Percentiles rank a stretch among this genome's conserved stretches.
Conservation (phyloP, 2,113 vertebrate genomes). For the Notiomystis cincta region DNA sequence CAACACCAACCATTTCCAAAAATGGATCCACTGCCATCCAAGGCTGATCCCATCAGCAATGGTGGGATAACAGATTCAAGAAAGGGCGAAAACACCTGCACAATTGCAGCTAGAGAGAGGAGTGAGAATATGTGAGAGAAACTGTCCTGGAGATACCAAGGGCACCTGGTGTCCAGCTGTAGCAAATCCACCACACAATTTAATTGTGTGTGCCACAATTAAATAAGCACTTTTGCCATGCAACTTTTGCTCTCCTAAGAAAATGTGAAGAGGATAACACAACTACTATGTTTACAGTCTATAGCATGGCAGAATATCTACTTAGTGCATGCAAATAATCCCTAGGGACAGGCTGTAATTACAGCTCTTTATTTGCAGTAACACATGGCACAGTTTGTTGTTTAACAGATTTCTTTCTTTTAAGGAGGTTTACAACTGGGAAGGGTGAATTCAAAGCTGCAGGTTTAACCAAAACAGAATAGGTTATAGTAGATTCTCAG, state of each 20-base stretch:
- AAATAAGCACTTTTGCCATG: not conserved
- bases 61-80: not conserved
- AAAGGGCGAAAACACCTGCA: fast-evolving
- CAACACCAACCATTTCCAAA: fast-evolving
- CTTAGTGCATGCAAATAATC: not conserved
- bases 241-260: not conserved
- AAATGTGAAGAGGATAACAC: not conserved
- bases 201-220: not conserved
- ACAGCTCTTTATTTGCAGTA: not conserved
- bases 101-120: not conserved
- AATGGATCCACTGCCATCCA: fast-evolving
- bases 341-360: not conserved
- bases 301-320: not conserved
- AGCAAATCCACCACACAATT: not conserved
- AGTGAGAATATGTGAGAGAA: not conserved
- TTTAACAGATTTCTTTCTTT: not conserved
- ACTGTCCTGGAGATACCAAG: not conserved
- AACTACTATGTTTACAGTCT: not conserved
- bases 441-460: not conserved
- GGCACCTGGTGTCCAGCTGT: not conserved
- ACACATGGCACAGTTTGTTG: not conserved
- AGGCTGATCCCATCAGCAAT: not conserved
- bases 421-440: not conserved
- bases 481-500: not conserved
- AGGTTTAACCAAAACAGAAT: not conserved